Evolutionary conservation across 2,888 invertebrate species (phyloP).

Genomic region (Gymnosoma rotundatum): DNA sequence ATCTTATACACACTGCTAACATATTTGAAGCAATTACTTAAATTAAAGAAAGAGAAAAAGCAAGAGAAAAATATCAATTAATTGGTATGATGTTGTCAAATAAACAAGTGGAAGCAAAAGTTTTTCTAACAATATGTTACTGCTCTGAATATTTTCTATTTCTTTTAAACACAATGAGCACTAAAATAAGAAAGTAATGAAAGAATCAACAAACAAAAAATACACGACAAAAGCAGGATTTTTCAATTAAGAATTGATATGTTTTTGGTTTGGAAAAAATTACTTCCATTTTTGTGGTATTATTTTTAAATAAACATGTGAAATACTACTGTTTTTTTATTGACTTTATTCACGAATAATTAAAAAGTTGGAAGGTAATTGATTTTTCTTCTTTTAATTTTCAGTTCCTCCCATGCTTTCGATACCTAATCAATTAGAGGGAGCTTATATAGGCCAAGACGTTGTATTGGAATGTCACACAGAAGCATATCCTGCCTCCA

Average conservation of each 20-base stretch:
- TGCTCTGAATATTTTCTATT: slow-evolving; percentile 22
- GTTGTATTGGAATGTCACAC: slow-evolving; percentile 94
- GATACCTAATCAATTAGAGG: slow-evolving; percentile 95
- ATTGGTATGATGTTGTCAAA: slow-evolving; percentile 50
- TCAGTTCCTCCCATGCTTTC: slow-evolving; percentile 97
- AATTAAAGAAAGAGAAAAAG: background rate
- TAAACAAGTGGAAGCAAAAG: slow-evolving; percentile 9
- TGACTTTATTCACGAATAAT: slow-evolving; percentile 8
- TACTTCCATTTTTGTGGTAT: too few relatives aligned
- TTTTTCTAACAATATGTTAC: background rate
- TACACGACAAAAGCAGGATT: slow-evolving; percentile 55
- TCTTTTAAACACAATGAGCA: background rate
- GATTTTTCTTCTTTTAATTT: slow-evolving; percentile 23
- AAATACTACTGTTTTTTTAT: background rate
- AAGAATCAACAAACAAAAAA: slow-evolving; percentile 11
- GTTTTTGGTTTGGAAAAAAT: slow-evolving; percentile 39
- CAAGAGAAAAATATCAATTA: slow-evolving; percentile 39
- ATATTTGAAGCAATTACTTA: slow-evolving; percentile 1
- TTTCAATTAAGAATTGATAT: slow-evolving; percentile 63
- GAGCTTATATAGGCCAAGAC: slow-evolving; percentile 93
- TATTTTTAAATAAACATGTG: background rate
- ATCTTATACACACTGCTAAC: too few relatives aligned
- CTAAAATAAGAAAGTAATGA: background rate
- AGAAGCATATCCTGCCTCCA: slow-evolving; percentile 95
- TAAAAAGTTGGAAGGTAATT: slow-evolving; percentile 18